Conservation (phyloP, 1,140 invertebrate genomes). For the Magallana ariakensis region DNA sequence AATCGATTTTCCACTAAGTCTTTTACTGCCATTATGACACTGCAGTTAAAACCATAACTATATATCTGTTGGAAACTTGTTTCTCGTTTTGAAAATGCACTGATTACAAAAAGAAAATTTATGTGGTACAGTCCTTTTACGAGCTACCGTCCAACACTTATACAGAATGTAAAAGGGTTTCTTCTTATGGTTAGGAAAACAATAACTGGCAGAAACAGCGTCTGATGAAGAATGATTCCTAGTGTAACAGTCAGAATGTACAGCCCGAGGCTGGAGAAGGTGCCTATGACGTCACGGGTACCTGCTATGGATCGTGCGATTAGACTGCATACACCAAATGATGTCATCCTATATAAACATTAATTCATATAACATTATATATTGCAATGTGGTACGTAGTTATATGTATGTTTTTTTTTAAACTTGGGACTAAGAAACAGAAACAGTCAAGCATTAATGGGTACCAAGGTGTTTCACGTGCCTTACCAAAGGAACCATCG, state of each 20-base stretch:
- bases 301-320: slow-evolving; percentile 94
- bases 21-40: no score
- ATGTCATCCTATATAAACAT: slow-evolving; percentile 87
- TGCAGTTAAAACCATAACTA: no score
- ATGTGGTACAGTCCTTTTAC: slow-evolving; percentile 60
- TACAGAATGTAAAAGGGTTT: slow-evolving; percentile 94
- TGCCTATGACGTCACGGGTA: slow-evolving; percentile 87
- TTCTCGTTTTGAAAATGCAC: neutral
- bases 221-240: slow-evolving; percentile 92
- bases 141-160: slow-evolving; percentile 88
- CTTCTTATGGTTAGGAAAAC: slow-evolving; percentile 90
- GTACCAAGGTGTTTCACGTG: no score
- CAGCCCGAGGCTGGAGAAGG: slow-evolving; percentile 91
- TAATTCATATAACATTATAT: neutral
- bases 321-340: slow-evolving; percentile 93
- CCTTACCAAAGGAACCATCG: slow-evolving; percentile 68
- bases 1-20: no score
- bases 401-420: no score
- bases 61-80: no score
- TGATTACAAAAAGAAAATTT: neutral
- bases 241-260: slow-evolving; percentile 91
- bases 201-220: slow-evolving; percentile 90
- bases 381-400: no score
- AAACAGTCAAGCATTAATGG: no score
- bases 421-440: no score